Base-by-base conservation (phyloP, 2,113 vertebrate species). In the Barbus barbus region DNA sequence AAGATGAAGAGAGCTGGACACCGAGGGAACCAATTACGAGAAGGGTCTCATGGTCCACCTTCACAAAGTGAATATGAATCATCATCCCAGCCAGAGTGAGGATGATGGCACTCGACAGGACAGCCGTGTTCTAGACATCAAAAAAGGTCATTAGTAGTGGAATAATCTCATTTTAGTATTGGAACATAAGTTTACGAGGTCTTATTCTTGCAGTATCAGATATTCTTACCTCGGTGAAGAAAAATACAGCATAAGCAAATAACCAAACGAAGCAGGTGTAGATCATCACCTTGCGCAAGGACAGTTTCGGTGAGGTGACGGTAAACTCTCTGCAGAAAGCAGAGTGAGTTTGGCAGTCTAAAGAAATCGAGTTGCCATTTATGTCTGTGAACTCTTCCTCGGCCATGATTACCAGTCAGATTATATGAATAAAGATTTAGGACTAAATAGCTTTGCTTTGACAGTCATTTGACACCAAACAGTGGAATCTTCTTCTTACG, bases 41-140 rank as follows among this genome's bases (percentile, higher is more conserved):
- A 1, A 99, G 86, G 0, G 96, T 96, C 86, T 99, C 98, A 0
- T 97, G 96, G 88, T 99, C 97, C 16, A 99, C 95, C 89, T 99
- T 99, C 89, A 99, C 94, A 0, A 98, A 96, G 91, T 99, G 97
- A 87, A 99, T 94, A 90, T 98, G 95, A 11, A 96, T 81, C 85
- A 98, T 96, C 91, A 99, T 95, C 51, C 97, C 96, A 1, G 95
- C 11, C 85, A 98, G 90, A 0, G 94, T 97, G 91, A 97, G 41
- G 82, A 98, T 86, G 83, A 99, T 98, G 26, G 97, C 96, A 2
- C 95, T 92, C 80, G 97, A 96, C 58, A 99, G 95, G 74, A 98
- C 94, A 31, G 94, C 89, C 0, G 94, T 97, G 81, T 97, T 97
- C 97, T 99, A 91, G 58, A 92, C 8, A 44, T 31, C 18, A 41